phyloP scores from a whole-genome alignment of 2,113 vertebrate species.

The Calyptommatus sinebrachiatus region DNA sequence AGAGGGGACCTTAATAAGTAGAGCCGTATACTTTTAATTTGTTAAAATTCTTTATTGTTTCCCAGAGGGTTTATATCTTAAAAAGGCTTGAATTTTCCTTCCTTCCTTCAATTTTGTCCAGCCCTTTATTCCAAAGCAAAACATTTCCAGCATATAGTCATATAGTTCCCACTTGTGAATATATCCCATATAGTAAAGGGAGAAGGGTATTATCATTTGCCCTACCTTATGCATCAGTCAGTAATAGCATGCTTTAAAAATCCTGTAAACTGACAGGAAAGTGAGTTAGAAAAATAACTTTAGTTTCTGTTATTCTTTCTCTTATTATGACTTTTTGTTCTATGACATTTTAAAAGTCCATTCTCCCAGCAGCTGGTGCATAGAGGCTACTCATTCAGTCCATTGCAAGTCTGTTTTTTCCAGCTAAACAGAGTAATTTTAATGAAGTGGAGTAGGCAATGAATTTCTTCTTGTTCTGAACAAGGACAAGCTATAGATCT shows the following conservation, averaged over 20 bases:
- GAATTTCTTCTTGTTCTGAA: slow-evolving; percentile 49
- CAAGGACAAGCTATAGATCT: slow-evolving; percentile 38
- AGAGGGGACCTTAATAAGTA: no score
- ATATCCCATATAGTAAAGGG: neutral
- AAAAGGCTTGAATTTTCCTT: no score
- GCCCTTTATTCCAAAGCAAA: no score
- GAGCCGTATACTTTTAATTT: no score
- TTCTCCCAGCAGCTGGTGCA: slow-evolving; percentile 40
- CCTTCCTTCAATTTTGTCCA: no score
- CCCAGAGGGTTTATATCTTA: no score
- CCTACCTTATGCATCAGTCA: neutral
- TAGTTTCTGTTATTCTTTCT: no score
- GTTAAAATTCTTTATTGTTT: no score
- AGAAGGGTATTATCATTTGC: no score
- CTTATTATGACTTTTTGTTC: slow-evolving; percentile 23
- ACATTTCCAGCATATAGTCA: no score
- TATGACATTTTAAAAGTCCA: slow-evolving; percentile 64
- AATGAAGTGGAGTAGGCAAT: slow-evolving; percentile 47
- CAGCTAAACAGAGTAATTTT: slow-evolving; percentile 60
- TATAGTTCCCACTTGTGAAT: no score
- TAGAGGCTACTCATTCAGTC: slow-evolving; percentile 43
- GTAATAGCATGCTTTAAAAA: neutral
- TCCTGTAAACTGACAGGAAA: slow-evolving; percentile 26
- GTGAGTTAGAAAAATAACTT: no score
- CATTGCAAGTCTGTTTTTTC: slow-evolving; percentile 54